Conservation (phyloP, 2,888 invertebrate genomes). For the Odontocolon sp. region DNA sequence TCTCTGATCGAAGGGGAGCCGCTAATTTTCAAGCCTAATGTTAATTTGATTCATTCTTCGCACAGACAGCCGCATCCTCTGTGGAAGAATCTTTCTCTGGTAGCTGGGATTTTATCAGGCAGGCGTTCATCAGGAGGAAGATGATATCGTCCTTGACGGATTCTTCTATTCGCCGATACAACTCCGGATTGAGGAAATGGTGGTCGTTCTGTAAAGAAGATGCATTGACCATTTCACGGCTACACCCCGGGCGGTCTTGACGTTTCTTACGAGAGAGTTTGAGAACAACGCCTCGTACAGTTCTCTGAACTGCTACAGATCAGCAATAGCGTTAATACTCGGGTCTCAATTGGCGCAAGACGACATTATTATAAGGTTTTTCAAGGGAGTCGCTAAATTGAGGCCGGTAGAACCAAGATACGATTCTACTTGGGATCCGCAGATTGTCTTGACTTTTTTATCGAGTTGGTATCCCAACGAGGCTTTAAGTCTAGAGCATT, state of each 20-base stretch:
- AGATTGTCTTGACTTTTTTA: not conserved
- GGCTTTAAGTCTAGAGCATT: not conserved
- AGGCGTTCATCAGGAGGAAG: constrained; percentile 10
- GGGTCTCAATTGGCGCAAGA: constrained; percentile 46
- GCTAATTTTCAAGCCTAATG: not conserved
- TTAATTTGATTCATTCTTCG: constrained; percentile 12
- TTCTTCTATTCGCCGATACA: constrained; percentile 23
- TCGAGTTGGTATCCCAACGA: constrained; percentile 11
- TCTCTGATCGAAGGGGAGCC: not conserved
- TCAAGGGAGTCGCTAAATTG: constrained; percentile 62
- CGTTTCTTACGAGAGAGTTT: not conserved
- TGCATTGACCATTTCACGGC: not conserved
- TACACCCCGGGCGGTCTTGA: not conserved
- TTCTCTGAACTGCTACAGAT: constrained; percentile 62
- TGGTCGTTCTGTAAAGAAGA: constrained; percentile 19
- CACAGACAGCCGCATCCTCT: constrained; percentile 1
- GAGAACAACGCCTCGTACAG: constrained; percentile 49
- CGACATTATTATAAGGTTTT: constrained; percentile 55
- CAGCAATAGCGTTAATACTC: constrained; percentile 63
- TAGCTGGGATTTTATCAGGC: constrained; percentile 26
- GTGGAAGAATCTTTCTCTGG: constrained; percentile 14
- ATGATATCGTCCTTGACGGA: constrained; percentile 8
- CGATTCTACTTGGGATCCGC: constrained; percentile 3
- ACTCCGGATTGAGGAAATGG: not conserved
- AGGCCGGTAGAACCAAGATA: constrained; percentile 46